Conservation (phyloP, 2,888 invertebrate genomes). For the Holacanthella duospinosa region DNA sequence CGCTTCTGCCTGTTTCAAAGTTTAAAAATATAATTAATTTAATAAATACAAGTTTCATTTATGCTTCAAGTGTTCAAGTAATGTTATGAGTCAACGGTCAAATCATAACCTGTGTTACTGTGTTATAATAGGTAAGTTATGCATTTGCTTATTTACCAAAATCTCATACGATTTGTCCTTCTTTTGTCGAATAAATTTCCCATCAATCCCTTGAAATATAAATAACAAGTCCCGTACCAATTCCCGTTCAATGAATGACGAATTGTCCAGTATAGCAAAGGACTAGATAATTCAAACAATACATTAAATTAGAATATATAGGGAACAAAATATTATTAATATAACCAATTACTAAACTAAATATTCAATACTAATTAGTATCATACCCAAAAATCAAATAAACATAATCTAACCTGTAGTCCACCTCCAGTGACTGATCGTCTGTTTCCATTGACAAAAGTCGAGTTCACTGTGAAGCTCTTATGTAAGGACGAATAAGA, state of each 20-base stretch:
- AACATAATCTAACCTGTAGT: not conserved
- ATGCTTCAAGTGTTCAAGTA: too few relatives aligned
- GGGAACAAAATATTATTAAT: not conserved
- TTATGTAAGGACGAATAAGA: not conserved
- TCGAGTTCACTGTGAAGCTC: not conserved
- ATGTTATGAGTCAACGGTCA: slow-evolving; percentile 16
- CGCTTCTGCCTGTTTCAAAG: not conserved
- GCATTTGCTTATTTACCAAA: too few relatives aligned
- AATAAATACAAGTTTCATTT: too few relatives aligned
- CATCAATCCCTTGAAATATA: slow-evolving; percentile 78
- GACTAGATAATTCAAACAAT: too few relatives aligned
- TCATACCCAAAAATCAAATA: not conserved
- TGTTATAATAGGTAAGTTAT: too few relatives aligned
- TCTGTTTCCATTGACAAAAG: not conserved
- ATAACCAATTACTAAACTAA: too few relatives aligned
- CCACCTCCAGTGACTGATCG: not conserved
- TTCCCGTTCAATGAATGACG: slow-evolving; percentile 36
- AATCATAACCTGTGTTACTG: slow-evolving; percentile 9
- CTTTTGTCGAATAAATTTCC: slow-evolving; percentile 60
- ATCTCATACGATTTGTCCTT: slow-evolving; percentile 39
- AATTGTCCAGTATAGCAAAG: not conserved
- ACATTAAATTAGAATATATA: too few relatives aligned
- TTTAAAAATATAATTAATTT: not conserved
- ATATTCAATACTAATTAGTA: not conserved
- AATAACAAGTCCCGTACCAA: slow-evolving; percentile 60